A percentile compares a stretch with the other conserved stretches of the same genome.
Evolutionary conservation across 1,140 invertebrate species (phyloP).

Genomic region (Musca vetustissima): DNA sequence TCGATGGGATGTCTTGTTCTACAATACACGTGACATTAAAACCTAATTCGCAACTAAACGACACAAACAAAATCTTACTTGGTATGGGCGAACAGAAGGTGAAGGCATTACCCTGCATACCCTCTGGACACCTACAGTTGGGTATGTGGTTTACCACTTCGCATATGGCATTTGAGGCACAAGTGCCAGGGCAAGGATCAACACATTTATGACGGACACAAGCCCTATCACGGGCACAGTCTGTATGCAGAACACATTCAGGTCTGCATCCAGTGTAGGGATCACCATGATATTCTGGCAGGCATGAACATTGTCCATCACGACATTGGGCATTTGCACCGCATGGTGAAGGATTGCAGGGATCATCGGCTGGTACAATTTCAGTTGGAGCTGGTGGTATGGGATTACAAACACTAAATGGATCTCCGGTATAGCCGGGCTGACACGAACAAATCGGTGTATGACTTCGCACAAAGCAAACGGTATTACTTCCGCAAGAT

Average conservation of each 20-base stretch:
- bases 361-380: conserved; percentile 55
- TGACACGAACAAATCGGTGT: conserved; percentile 78
- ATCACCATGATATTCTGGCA: conserved; percentile 66
- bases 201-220: conserved; percentile 74
- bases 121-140: conserved; percentile 69
- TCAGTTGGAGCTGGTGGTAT: conserved; percentile 52
- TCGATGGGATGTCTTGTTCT: conserved; percentile 52
- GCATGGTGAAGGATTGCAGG: conserved; percentile 76
- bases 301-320: conserved; percentile 45
- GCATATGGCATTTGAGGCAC: conserved; percentile 72
- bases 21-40: conserved; percentile 53
- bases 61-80: conserved; percentile 58
- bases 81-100: conserved; percentile 64
- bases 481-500: conserved; percentile 76
- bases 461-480: conserved; percentile 80
- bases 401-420: conserved; percentile 64
- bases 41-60: conserved; percentile 59
- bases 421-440: conserved; percentile 75
- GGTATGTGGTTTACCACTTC: conserved; percentile 78
- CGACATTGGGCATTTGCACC: conserved; percentile 59
- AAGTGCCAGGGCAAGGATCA: conserved; percentile 75
- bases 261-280: conserved; percentile 73
- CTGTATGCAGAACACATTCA: conserved; percentile 81
- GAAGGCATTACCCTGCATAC: conserved; percentile 78
- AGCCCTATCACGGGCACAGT: conserved; percentile 72